These are phyloP conservation scores for Ceryle rudis DNA, from an alignment of 2,797 vertebrate genomes.

Conservation along the genomic window DNA sequence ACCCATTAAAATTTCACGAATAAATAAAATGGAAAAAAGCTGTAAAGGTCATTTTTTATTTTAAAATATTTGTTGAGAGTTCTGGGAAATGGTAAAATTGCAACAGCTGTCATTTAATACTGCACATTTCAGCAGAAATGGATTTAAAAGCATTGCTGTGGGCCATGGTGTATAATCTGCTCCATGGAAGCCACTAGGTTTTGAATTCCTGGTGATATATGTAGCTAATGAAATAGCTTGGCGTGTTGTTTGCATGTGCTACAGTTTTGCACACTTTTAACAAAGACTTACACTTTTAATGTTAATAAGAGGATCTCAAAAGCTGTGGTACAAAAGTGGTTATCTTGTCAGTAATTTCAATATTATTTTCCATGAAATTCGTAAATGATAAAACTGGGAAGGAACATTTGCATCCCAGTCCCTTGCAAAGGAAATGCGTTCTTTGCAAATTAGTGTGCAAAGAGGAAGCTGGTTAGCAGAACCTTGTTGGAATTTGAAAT, in stretches of 20 bases:
- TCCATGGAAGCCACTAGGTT: not conserved
- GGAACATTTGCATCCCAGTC: not conserved
- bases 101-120: not conserved
- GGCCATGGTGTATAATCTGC: not conserved
- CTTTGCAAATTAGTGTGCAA: not conserved
- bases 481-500: not conserved
- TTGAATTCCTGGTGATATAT: not conserved
- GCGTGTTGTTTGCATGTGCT: not conserved
- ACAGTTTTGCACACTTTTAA: not conserved
- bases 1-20: not conserved
- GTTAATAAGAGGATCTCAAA: not conserved
- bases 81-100: not conserved
- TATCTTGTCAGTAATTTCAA: not conserved
- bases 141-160: not conserved
- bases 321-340: not conserved
- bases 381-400: not conserved
- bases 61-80: not conserved
- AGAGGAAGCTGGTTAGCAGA: not conserved
- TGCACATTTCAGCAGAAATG: not conserved
- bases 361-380: not conserved
- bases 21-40: not conserved
- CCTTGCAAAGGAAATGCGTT: not conserved
- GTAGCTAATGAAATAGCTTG: not conserved
- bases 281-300: not conserved
- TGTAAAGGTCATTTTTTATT: not conserved